Conservation (phyloP, 2,888 invertebrate species). For the Gisinianus flammeolus region DNA sequence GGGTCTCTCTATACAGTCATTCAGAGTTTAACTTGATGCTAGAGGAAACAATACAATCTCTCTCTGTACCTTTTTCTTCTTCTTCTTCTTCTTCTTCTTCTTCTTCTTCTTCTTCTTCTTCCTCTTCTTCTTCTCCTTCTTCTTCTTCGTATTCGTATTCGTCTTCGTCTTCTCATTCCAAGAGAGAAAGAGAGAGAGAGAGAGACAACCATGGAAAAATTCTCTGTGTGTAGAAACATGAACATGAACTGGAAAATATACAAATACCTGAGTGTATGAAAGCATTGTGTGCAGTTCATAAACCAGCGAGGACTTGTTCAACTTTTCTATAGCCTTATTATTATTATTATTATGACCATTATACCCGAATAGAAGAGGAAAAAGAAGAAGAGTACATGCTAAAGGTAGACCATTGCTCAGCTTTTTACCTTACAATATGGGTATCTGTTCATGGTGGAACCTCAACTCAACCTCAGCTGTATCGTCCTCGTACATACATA, state of each 20-base stretch:
- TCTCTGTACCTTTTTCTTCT: neutral
- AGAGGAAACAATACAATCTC: neutral
- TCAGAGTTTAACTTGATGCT: neutral
- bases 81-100: neutral
- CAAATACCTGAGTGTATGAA: constrained; percentile 22
- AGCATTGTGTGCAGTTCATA: constrained; percentile 34
- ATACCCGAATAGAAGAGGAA: neutral
- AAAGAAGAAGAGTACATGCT: neutral
- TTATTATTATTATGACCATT: neutral
- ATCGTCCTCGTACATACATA: neutral
- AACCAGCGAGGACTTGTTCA: neutral
- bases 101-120: neutral
- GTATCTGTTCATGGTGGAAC: neutral
- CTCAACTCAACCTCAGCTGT: neutral
- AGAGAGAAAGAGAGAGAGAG: neutral
- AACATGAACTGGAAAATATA: constrained; percentile 18
- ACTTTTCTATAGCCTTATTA: neutral
- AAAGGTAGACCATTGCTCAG: neutral
- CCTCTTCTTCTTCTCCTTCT: neutral
- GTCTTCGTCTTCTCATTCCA: neutral
- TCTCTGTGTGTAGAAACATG: neutral
- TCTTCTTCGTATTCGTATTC: neutral
- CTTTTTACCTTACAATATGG: no score
- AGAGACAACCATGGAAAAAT: neutral
- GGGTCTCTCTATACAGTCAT: neutral